phyloP scores from a whole-genome alignment of 2,113 vertebrate genomes.

The Centropristis striata region DNA sequence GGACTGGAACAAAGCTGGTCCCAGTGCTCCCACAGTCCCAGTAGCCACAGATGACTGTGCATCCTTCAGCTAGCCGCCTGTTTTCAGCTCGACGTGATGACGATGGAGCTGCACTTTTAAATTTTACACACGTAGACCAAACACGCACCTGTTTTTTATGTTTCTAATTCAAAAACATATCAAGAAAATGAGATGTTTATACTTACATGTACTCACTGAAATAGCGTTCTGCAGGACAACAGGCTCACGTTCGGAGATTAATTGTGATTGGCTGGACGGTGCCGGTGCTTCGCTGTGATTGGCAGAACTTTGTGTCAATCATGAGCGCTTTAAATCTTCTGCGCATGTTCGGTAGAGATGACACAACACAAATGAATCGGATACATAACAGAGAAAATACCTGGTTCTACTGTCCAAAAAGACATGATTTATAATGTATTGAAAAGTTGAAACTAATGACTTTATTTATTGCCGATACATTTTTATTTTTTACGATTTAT shows the following conservation, averaged over 20 bases:
- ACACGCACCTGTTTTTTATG: rapidly evolving
- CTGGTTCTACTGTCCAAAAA: too few species aligned
- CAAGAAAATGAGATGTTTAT: slow-evolving; percentile 29
- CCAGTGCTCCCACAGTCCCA: slow-evolving; percentile 34
- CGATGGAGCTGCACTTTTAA: not conserved
- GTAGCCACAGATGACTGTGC: slow-evolving; percentile 71
- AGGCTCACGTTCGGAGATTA: rapidly evolving
- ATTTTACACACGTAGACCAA: not conserved
- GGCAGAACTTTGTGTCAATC: slow-evolving; percentile 38
- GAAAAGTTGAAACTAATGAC: not conserved
- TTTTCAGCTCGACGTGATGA: not conserved
- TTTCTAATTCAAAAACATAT: rapidly evolving
- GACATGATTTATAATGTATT: not conserved
- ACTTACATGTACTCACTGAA: slow-evolving; percentile 64
- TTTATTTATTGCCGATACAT: too few species aligned
- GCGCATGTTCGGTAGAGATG: slow-evolving; percentile 64
- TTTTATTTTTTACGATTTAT: too few species aligned
- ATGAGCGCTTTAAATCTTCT: not conserved
- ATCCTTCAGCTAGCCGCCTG: slow-evolving; percentile 24
- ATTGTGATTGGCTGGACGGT: slow-evolving; percentile 51
- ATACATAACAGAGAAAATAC: not conserved
- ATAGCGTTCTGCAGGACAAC: slow-evolving; percentile 10
- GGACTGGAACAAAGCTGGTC: not conserved
- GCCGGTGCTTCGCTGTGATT: slow-evolving; percentile 48
- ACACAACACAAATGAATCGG: not conserved